Evolutionary conservation across 2,888 invertebrate genomes (phyloP).

Genomic region (Erebia palarica): DNA sequence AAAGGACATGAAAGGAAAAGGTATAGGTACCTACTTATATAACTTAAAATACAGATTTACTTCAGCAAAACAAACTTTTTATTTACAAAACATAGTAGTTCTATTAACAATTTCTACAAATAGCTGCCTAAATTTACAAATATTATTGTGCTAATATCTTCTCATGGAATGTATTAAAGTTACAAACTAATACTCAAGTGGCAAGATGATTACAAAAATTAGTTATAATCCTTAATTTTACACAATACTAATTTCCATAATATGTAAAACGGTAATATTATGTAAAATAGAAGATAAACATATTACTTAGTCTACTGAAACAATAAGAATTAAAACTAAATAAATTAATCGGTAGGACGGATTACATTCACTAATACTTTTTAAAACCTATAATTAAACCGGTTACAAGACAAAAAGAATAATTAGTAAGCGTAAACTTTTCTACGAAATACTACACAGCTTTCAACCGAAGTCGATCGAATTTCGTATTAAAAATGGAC

Average conservation of each 20-base stretch:
- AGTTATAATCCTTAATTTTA: not conserved
- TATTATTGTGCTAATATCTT: slow-evolving; percentile 33
- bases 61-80: slow-evolving; percentile 60
- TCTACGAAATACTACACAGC: slow-evolving; percentile 14
- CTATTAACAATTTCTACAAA: slow-evolving; percentile 51
- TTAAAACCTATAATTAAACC: slow-evolving; percentile 26
- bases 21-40: not conserved
- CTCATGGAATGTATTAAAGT: slow-evolving; percentile 28
- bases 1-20: not conserved
- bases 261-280: not conserved
- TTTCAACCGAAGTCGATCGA: not conserved
- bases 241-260: not conserved
- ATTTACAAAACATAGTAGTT: slow-evolving; percentile 65
- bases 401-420: slow-evolving; percentile 16
- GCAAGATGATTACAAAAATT: slow-evolving; percentile 61
- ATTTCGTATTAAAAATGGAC: slow-evolving; percentile 18
- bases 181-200: slow-evolving; percentile 66
- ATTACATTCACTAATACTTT: slow-evolving; percentile 57
- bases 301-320: not conserved
- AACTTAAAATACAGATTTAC: slow-evolving; percentile 20
- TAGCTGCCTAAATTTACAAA: slow-evolving; percentile 44
- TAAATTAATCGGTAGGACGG: slow-evolving; percentile 70
- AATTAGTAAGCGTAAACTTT: slow-evolving; percentile 38
- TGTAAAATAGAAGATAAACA: not conserved
- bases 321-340: slow-evolving; percentile 30